phyloP scores from a whole-genome alignment of 2,797 vertebrate species.

The Eulemur albifrons region DNA sequence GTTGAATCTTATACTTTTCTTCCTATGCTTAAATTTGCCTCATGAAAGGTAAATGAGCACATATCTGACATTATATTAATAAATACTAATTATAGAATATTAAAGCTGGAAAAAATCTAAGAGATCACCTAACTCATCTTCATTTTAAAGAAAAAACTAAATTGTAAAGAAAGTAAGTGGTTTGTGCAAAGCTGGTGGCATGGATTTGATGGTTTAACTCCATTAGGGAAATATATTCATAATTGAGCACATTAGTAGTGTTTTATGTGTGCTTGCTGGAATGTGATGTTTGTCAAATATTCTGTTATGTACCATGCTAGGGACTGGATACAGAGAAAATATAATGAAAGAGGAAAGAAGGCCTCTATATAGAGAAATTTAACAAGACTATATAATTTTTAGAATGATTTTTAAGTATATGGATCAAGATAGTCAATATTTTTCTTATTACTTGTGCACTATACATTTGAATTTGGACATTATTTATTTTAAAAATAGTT shows the following conservation, averaged over 20 bases:
- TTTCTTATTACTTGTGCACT: neutral
- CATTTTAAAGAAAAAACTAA: neutral
- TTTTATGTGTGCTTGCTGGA: neutral
- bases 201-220: neutral
- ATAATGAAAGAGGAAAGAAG: neutral
- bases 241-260: neutral
- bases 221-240: neutral
- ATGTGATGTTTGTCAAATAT: neutral
- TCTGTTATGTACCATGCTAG: neutral
- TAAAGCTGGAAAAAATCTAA: neutral
- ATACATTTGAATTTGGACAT: neutral
- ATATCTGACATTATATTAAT: neutral
- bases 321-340: neutral
- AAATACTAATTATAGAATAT: neutral
- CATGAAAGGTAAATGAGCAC: neutral
- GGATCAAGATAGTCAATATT: neutral
- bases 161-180: neutral
- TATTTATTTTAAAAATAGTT: conserved; percentile 12
- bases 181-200: neutral
- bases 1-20: neutral
- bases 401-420: neutral
- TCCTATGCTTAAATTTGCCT: neutral
- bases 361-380: neutral
- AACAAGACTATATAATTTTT: neutral
- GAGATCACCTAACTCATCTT: neutral